phyloP scores from a whole-genome alignment of 2,113 vertebrate species.

The Polypterus senegalus region DNA sequence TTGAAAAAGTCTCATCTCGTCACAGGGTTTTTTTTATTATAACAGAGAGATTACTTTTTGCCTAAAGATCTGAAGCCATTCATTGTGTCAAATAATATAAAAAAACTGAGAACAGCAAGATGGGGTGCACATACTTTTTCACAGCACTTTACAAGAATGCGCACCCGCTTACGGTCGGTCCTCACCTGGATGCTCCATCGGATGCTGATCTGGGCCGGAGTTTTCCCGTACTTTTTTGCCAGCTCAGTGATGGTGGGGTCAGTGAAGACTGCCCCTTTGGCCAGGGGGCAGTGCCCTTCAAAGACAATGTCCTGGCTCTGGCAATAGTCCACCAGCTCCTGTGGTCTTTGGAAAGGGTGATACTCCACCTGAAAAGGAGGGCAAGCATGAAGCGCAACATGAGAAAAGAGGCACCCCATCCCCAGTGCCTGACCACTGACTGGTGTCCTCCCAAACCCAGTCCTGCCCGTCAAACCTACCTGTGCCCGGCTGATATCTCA shows the following conservation, averaged over 20 bases:
- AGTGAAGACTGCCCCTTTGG: slow-evolving; percentile 45
- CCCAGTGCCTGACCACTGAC: too few relatives aligned
- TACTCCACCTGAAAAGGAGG: slow-evolving; percentile 44
- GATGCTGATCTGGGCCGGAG: slow-evolving; percentile 55
- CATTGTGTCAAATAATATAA: too few relatives aligned
- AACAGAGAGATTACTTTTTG: background rate
- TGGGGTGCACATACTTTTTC: too few relatives aligned
- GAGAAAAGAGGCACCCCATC: too few relatives aligned
- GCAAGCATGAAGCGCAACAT: too few relatives aligned
- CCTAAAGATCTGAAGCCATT: background rate
- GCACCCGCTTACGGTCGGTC: background rate
- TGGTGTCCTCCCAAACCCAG: too few relatives aligned
- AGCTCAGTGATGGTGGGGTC: slow-evolving; percentile 40
- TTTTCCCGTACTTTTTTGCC: slow-evolving; percentile 46
- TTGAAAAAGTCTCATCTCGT: too few relatives aligned
- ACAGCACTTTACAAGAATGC: too few relatives aligned
- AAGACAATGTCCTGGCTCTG: slow-evolving; percentile 46
- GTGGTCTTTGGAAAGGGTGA: slow-evolving; percentile 61
- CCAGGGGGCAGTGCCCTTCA: slow-evolving; percentile 59
- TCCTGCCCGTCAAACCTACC: too few relatives aligned
- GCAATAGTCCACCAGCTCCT: slow-evolving; percentile 48
- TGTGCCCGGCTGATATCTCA: too few relatives aligned
- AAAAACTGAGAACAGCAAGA: too few relatives aligned
- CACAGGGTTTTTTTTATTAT: background rate
- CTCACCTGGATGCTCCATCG: slow-evolving; percentile 47